These are phyloP conservation scores for Hedychridium roseum DNA, from an alignment of 2,888 invertebrate genomes.

Conservation along the genomic window DNA sequence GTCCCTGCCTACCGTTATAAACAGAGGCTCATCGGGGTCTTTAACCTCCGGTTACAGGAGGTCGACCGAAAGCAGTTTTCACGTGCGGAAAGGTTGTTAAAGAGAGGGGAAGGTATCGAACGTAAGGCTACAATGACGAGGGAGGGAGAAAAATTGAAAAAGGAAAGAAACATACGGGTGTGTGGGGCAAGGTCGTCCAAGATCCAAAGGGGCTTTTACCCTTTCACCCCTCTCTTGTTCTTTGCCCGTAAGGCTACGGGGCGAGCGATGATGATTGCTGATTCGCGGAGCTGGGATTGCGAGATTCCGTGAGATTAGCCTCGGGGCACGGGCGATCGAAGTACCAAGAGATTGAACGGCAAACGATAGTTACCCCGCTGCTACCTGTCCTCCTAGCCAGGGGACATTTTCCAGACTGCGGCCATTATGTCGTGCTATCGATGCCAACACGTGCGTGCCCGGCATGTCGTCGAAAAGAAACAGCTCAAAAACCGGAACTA, in stretches of 20 bases:
- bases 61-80: slow-evolving; percentile 12
- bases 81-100: too few relatives aligned
- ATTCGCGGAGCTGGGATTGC: too few relatives aligned
- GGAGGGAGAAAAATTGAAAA: neutral
- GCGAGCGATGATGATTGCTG: too few relatives aligned
- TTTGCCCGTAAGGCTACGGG: too few relatives aligned
- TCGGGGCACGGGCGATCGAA: too few relatives aligned
- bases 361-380: neutral
- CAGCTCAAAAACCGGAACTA: slow-evolving; percentile 7
- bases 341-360: too few relatives aligned
- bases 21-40: slow-evolving; percentile 20
- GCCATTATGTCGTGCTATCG: slow-evolving; percentile 17
- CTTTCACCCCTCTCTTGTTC: slow-evolving; percentile 2
- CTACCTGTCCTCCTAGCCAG: slow-evolving; percentile 8
- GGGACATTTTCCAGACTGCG: slow-evolving; percentile 16
- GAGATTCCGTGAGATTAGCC: too few relatives aligned
- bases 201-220: slow-evolving; percentile 11
- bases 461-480: slow-evolving; percentile 16
- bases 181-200: slow-evolving; percentile 11
- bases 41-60: slow-evolving; percentile 23
- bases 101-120: too few relatives aligned
- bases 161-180: neutral
- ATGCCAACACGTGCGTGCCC: slow-evolving; percentile 12
- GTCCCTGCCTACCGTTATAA: slow-evolving; percentile 24
- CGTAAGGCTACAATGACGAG: too few relatives aligned